Base-by-base conservation (phyloP, 2,797 vertebrate genomes). In the Crypturellus tataupa region DNA sequence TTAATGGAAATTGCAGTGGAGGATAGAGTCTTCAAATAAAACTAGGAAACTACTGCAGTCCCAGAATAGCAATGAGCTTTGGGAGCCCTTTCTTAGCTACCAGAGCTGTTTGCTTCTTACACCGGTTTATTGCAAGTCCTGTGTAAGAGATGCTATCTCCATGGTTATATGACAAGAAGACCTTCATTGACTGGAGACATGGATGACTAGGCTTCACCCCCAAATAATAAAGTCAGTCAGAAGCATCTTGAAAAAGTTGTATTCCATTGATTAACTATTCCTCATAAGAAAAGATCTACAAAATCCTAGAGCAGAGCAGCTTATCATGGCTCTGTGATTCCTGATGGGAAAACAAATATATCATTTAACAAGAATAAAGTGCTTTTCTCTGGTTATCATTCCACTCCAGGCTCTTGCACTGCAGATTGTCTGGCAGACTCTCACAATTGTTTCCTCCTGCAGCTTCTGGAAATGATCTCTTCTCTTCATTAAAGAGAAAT, bases 381-480 rank as follows among this genome's bases (percentile, higher is more conserved):
- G 77, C 71, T 76, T 93, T 84, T 83, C 81, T 92, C 78, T 87
- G 83, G 85, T 95, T 95, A 90, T 96, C 84, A 94, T 94, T 97
- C 56, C 29, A 76, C 68, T 95, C 80, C 85, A 96, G 83, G 77
- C 88, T 94, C 80, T 94, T 87, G 78, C 91, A 78, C 92, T 11
- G 1, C 89, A 95, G 83, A 95, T 89, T 92, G 90, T 70, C 79
- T 96, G 92, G 81, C 88, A 95, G 70, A 80, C 75, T 96, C 49
- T 94, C 80, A 81, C 71, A 86, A 70, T 92, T 69, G 68, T 88
- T 95, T 95, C 56, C 58, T 96, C 85, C 93, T 95, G 92, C 64
- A 94, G 86, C 65, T 96, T 96, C 91, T 97, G 90, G 94, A 96
- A 97, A 96, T 51, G 78, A 93, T 90, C 93, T 89, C 76, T 92